phyloP scores from a whole-genome alignment of 2,797 vertebrate genomes.

The Syndactyla subalaris region DNA sequence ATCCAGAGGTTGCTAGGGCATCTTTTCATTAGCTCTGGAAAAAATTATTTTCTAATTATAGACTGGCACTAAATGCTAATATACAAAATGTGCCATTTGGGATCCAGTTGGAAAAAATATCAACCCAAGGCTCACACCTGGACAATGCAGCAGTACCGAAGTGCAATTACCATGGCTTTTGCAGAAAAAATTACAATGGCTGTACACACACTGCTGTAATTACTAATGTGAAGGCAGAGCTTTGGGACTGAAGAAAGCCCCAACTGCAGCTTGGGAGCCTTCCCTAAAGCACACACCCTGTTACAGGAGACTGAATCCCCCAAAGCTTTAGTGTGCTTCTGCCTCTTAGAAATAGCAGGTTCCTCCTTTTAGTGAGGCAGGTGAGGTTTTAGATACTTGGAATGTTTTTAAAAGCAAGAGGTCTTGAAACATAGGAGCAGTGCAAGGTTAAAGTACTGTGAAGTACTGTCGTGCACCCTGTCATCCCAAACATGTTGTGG shows the following conservation, averaged over 20 bases:
- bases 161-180: background rate
- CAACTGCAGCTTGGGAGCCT: background rate
- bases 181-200: background rate
- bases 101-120: background rate
- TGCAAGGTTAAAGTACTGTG: background rate
- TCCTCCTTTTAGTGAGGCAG: background rate
- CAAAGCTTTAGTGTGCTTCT: rapidly evolving
- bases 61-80: slow-evolving; percentile 32
- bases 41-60: slow-evolving; percentile 63
- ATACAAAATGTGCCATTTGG: slow-evolving; percentile 23
- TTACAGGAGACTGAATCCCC: background rate
- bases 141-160: background rate
- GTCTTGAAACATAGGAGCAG: background rate
- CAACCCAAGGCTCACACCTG: background rate
- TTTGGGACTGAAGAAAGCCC: background rate
- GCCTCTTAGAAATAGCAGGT: background rate
- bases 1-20: slow-evolving; percentile 57
- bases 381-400: background rate
- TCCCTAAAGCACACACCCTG: background rate
- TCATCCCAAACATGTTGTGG: background rate
- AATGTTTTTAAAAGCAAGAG: background rate
- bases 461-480: background rate
- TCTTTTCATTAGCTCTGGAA: slow-evolving; percentile 64
- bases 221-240: background rate
- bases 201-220: background rate